phyloP scores from a whole-genome alignment of 2,797 vertebrate species.

The Liparis tanakae region DNA sequence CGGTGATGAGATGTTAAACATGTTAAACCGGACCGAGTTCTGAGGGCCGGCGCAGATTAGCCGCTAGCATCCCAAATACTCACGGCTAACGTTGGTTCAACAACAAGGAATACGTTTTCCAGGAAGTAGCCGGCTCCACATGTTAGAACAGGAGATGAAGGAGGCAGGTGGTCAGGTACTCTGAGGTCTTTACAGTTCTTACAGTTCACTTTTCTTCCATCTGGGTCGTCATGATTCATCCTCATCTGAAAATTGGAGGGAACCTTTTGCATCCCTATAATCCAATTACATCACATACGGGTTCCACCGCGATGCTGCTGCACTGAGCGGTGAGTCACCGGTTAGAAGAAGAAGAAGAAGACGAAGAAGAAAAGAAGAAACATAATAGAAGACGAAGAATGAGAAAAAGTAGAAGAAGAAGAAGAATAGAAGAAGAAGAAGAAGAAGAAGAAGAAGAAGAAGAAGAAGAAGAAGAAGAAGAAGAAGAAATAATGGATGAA shows the following conservation, averaged over 20 bases:
- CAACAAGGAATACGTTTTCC: background rate
- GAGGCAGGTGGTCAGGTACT: background rate
- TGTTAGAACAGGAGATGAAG: background rate
- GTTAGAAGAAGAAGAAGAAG: too few relatives aligned
- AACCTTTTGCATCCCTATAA: background rate
- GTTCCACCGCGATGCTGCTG: background rate
- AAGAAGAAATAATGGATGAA: too few relatives aligned
- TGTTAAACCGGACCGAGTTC: background rate
- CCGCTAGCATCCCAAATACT: background rate
- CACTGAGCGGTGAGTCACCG: background rate
- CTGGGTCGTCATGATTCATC: background rate
- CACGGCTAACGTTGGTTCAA: background rate
- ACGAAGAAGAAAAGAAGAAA: too few relatives aligned
- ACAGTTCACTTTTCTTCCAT: too few relatives aligned
- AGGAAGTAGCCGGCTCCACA: background rate
- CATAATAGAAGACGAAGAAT: too few relatives aligned
- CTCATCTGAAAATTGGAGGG: background rate
- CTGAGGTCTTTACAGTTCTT: too few relatives aligned
- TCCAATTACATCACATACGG: background rate
- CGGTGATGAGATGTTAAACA: constrained; percentile 30
- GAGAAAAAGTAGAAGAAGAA: too few relatives aligned
- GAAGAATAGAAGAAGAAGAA: too few relatives aligned
- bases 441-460: too few relatives aligned
- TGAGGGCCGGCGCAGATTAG: background rate
- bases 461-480: too few relatives aligned